Base-by-base conservation (phyloP, 2,888 invertebrate genomes). In the Clunio marinus region DNA sequence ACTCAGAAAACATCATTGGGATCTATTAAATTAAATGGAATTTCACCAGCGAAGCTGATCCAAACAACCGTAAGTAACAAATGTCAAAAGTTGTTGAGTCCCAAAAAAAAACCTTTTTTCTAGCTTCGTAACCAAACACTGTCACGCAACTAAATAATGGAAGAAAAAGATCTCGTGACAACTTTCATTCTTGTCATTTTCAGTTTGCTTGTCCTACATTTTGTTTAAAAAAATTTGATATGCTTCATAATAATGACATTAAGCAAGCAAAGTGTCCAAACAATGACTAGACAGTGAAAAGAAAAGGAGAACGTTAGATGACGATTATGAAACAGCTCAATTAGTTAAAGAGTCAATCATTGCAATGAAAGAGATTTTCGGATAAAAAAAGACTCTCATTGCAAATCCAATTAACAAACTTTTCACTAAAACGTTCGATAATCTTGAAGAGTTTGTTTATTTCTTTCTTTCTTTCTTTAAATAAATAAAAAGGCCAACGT, bases 171-270 rank as follows among this genome's bases (percentile, higher is more conserved):
- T 51, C 51, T 20, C 51, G 51, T 51, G 51, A 51, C 51, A 51
- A 51, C 51, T 51, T 51, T 51, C 51, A 51, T 51, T 51, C 51
- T 51, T 51, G 51, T 51, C 51, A 51, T 20, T 20, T 7, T 17
- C 20, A 51, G 17, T 22, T 51, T 51, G 51, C 22, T n/a, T n/a
- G 51, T 17, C 51, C 51, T 10, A 51, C 51, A 20, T 51, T 51
- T 20, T 2, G 2, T n/a, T 20, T 51, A 17, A 17, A 17, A n/a
- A 17, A 51, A 51, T 20, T 51, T 51, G 51, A 51, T 22, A 20
- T 51, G 22, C 51, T 22, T 51, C 22, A 22, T 22, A 51, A 51
- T 51, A 51, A 51, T 51, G n/a, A 8, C 51, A 51, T 51, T 51
- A 51, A 20, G 17, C 51, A 51, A 51, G 17, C 41, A 4, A 4